phyloP scores from a whole-genome alignment of 2,888 invertebrate species.

The Amiota minor region DNA sequence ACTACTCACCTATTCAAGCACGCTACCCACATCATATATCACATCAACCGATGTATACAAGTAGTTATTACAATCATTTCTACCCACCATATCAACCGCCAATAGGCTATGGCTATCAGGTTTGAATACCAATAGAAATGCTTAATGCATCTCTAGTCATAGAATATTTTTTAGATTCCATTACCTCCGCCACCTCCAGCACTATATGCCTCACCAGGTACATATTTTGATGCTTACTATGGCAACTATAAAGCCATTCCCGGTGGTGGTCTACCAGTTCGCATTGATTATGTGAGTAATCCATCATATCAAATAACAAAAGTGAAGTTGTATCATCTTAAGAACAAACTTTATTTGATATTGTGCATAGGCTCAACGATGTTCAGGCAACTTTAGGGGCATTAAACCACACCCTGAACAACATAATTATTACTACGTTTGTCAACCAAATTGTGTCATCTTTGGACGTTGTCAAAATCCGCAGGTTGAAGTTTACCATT shows the following conservation, averaged over 20 bases:
- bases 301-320: background rate
- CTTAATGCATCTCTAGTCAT: background rate
- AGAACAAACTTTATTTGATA: background rate
- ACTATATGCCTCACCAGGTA: slow-evolving; percentile 51
- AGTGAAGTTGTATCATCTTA: background rate
- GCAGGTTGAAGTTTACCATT: slow-evolving; percentile 54
- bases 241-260: slow-evolving; percentile 67
- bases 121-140: slow-evolving; percentile 19
- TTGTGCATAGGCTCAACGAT: slow-evolving; percentile 65
- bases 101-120: slow-evolving; percentile 43
- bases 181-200: background rate
- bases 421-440: slow-evolving; percentile 73
- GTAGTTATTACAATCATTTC: slow-evolving; percentile 41
- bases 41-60: slow-evolving; percentile 30
- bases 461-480: slow-evolving; percentile 71
- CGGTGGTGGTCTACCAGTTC: slow-evolving; percentile 72
- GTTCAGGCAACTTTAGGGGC: slow-evolving; percentile 68
- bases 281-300: slow-evolving; percentile 68
- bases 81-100: slow-evolving; percentile 37
- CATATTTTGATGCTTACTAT: slow-evolving; percentile 63
- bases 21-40: slow-evolving; percentile 10
- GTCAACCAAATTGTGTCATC: slow-evolving; percentile 70
- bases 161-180: background rate
- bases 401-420: slow-evolving; percentile 71
- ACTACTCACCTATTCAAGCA: slow-evolving; percentile 24